phyloP scores from a whole-genome alignment of 1,140 invertebrate species.

The roundworm (Caenorhabditis elegans) region WBcel235 BX284606.5:5647001-5647500 shows the following conservation, averaged over 20 bases:
- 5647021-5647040: neutral
- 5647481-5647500: conserved; percentile 57
- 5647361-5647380: no score
- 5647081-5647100: neutral
- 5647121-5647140: neutral
- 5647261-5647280: neutral
- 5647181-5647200: neutral
- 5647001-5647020: neutral
- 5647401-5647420: neutral
- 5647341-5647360: no score
- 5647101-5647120: conserved; percentile 4
- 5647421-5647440: conserved; percentile 59
- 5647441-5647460: conserved; percentile 59
- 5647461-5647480: conserved; percentile 62
- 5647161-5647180: conserved; percentile 30
- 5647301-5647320: neutral
- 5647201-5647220: neutral
- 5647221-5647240: conserved; percentile 8
- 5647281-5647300: neutral
- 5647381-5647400: conserved; percentile 30
- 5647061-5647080: no score
- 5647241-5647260: conserved; percentile 13
- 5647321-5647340: no score
- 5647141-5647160: neutral
- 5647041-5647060: neutral